Base-by-base conservation (phyloP, 1,140 invertebrate genomes). In the Euwallacea similis region DNA sequence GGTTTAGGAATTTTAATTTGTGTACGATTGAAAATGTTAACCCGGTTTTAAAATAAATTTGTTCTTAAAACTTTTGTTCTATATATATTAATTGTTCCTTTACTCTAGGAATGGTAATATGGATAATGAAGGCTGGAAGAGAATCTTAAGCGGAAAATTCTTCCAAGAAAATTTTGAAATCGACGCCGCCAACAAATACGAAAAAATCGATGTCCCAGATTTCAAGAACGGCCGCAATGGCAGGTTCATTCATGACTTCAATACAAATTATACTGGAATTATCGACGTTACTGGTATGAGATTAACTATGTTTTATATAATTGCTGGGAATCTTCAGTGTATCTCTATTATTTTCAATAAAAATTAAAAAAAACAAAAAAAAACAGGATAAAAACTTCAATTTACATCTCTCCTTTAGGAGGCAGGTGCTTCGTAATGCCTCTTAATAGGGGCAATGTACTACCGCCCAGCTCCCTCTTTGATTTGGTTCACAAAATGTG, bases 161-260 rank as follows among this genome's bases (percentile, higher is more conserved):
- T 91, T 96, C 73, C 87, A 89, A 47, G 92, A 95, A 80, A 87
- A 89, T 64, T 88, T 94, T 76, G 91, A 94, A 73, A 84, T 93
- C 67, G 90, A 92, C 78, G 81, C 84, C 61, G 86, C 87, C 46
- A 85, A 88, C 63, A 82, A 85, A 66, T 91, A 88, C 79, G 91
- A 93, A 76, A 89, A 89, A 77, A 90, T 95, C 76, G 86, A 91
- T 79, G 90, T 94, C 8, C 93, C 93, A 11, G 87, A 92, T 77
- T 93, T 94, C 76, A 87, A 86, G 73, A 88, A 91, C 73, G 92
- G 91, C 16, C 86, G 89, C 42, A 86, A 87, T 42, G 93, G 93
- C 33, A 85, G 91, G 53, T 95, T 96, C 78, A 90, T 96, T 77
- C 94, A 97, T 78, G 94, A 97, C 82, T 97, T 97, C 80, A 89